A percentile compares a stretch with the other conserved stretches of the same genome.
Conservation (phyloP, 2,113 vertebrate species). For the Nothocercus julius region DNA sequence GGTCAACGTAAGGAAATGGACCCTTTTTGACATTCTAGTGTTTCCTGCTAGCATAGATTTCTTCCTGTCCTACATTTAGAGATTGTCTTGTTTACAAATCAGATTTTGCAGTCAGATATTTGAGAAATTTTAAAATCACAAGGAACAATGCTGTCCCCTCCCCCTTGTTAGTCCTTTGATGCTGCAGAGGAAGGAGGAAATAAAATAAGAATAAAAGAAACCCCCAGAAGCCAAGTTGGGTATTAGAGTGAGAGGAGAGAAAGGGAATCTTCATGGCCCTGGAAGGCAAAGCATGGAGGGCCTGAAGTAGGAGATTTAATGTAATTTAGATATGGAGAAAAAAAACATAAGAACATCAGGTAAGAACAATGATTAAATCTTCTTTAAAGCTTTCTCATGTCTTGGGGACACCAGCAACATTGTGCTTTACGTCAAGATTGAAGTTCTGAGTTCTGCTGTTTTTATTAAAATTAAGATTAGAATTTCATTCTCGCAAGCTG, state of each 20-base stretch:
- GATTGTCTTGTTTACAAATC: background rate
- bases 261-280: background rate
- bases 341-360: background rate
- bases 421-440: background rate
- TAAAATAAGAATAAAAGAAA: background rate
- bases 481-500: background rate
- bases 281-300: background rate
- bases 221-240: background rate
- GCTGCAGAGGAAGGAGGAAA: background rate
- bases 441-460: background rate
- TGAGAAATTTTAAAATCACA: background rate
- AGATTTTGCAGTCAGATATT: fast-evolving
- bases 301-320: background rate
- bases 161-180: background rate
- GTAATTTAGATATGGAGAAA: background rate
- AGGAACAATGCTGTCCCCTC: background rate
- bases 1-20: background rate
- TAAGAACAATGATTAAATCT: background rate
- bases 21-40: background rate
- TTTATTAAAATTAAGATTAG: background rate
- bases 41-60: background rate
- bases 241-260: background rate
- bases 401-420: background rate
- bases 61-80: background rate
- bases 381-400: background rate